Evolutionary conservation across 2,888 invertebrate species (phyloP).

Genomic region (Baronia brevicornis): DNA sequence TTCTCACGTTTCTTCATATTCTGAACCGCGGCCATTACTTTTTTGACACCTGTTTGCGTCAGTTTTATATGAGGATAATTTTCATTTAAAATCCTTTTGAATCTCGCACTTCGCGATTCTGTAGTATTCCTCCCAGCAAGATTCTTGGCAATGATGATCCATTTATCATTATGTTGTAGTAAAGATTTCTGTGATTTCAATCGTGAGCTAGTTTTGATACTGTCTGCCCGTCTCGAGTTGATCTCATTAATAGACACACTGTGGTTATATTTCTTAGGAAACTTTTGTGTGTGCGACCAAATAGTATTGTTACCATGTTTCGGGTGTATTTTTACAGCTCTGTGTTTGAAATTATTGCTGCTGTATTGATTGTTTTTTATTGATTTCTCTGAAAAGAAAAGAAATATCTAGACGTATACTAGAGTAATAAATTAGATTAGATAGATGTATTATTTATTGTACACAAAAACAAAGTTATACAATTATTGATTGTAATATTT

Average conservation of each 20-base stretch:
- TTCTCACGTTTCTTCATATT: slow-evolving; percentile 29
- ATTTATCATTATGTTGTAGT: slow-evolving; percentile 9
- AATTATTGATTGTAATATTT: too few relatives aligned
- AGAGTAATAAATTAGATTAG: neutral
- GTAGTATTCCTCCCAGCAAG: slow-evolving; percentile 6
- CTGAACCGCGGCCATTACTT: slow-evolving; percentile 32
- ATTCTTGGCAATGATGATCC: slow-evolving; percentile 7
- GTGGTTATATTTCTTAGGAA: slow-evolving; percentile 2
- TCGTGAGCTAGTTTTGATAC: too few relatives aligned
- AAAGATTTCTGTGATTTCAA: neutral
- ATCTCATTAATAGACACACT: too few relatives aligned
- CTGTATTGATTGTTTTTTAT: slow-evolving; percentile 6
- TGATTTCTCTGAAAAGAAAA: slow-evolving; percentile 14
- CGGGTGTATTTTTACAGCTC: slow-evolving; percentile 6
- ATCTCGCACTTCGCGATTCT: slow-evolving; percentile 7
- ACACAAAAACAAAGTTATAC: too few relatives aligned
- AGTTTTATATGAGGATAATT: slow-evolving; percentile 20
- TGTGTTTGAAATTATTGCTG: slow-evolving; percentile 3
- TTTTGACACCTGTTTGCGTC: slow-evolving; percentile 30
- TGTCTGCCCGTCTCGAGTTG: too few relatives aligned
- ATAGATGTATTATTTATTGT: neutral
- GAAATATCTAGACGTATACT: too few relatives aligned
- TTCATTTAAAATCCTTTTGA: slow-evolving; percentile 14
- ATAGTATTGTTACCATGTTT: slow-evolving; percentile 1
- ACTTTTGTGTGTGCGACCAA: slow-evolving; percentile 1